These are phyloP conservation scores for Agriopis aurantiaria DNA, from an alignment of 2,888 invertebrate genomes.

Conservation along the genomic window DNA sequence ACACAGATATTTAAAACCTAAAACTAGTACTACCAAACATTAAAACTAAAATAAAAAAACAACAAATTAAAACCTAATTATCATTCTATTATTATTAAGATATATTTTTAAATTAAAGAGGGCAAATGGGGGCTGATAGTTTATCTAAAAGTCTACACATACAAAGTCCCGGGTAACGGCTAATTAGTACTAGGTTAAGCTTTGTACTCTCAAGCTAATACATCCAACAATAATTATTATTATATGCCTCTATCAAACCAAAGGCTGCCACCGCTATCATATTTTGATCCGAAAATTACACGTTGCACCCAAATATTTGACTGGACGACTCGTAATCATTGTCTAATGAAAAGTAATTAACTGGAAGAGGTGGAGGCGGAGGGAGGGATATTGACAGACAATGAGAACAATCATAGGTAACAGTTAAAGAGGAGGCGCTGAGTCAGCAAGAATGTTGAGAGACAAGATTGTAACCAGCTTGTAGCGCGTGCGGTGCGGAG, in stretches of 20 bases:
- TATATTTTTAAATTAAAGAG: too few relatives aligned
- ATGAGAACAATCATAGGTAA: slow-evolving; percentile 82
- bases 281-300: slow-evolving; percentile 47
- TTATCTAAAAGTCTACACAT: too few relatives aligned
- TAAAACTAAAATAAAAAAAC: too few relatives aligned
- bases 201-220: neutral
- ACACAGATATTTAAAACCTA: too few relatives aligned
- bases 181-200: neutral
- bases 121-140: too few relatives aligned
- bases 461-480: slow-evolving; percentile 73
- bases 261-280: slow-evolving; percentile 30
- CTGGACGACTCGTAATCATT: slow-evolving; percentile 40
- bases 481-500: slow-evolving; percentile 60
- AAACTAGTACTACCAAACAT: too few relatives aligned
- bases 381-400: slow-evolving; percentile 74
- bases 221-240: neutral
- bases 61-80: too few relatives aligned
- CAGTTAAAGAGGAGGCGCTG: slow-evolving; percentile 82
- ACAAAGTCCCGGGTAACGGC: too few relatives aligned
- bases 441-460: slow-evolving; percentile 77
- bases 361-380: slow-evolving; percentile 51
- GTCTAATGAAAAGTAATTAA: slow-evolving; percentile 86
- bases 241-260: slow-evolving; percentile 5
- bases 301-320: slow-evolving; percentile 49
- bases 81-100: too few relatives aligned